Evolutionary conservation across 37 sponge, comb jelly and placozoan genomes (phyloP).

Genomic region (Dysidea cf. avara): DNA sequence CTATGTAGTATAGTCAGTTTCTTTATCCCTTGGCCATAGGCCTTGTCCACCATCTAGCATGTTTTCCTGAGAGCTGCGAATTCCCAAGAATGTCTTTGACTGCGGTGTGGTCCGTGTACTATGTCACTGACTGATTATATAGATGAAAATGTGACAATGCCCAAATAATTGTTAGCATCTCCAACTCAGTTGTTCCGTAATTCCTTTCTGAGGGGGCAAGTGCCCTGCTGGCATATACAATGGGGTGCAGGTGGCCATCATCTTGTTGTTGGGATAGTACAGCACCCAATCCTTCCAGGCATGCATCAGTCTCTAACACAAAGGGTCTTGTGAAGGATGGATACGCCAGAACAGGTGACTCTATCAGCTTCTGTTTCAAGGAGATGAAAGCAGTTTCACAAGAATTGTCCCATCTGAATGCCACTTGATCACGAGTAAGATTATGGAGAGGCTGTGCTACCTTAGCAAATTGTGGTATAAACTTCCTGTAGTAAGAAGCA

Average conservation of each 20-base stretch:
- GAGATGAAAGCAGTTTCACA: conserved; percentile 31
- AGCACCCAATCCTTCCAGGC: conserved; percentile 24
- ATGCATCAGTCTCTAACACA: conserved; percentile 22
- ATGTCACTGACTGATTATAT: too few relatives aligned
- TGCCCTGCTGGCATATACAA: conserved; percentile 28
- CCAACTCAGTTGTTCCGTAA: conserved; percentile 32
- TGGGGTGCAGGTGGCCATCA: conserved; percentile 18
- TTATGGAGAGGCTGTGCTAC: conserved; percentile 32
- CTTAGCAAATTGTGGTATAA: conserved; percentile 19
- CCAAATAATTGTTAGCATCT: conserved; percentile 37
- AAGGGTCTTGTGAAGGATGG: conserved; percentile 16
- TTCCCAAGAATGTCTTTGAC: too few relatives aligned
- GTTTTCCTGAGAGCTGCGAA: too few relatives aligned
- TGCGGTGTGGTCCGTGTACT: too few relatives aligned
- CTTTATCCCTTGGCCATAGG: too few relatives aligned
- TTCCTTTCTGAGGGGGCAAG: conserved; percentile 18
- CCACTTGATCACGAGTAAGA: neutral
- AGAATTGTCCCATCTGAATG: conserved; percentile 6
- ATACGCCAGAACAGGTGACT: conserved; percentile 35
- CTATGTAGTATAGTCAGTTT: too few relatives aligned
- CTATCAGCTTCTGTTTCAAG: conserved; percentile 4
- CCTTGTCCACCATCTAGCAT: too few relatives aligned
- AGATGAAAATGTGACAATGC: too few relatives aligned
- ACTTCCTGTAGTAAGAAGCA: conserved; percentile 37
- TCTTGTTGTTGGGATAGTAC: conserved; percentile 25